Evolutionary conservation across 1,140 invertebrate species (phyloP).

Genomic region (Drosophila kohkoa): DNA sequence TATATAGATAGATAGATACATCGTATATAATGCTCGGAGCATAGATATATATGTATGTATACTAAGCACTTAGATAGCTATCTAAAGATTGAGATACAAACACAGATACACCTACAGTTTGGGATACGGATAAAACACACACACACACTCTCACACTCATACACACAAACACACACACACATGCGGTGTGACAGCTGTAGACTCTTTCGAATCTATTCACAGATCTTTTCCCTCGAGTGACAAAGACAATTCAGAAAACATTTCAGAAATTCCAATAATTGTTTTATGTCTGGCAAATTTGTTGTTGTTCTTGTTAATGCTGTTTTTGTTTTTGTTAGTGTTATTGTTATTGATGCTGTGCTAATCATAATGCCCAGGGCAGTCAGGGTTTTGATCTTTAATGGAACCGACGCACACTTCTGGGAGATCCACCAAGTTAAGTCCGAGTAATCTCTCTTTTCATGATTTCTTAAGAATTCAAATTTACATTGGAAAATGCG

Average conservation of each 20-base stretch:
- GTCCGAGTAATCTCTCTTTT: too few relatives aligned
- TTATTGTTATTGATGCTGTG: too few relatives aligned
- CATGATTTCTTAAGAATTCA: too few relatives aligned
- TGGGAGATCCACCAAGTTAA: too few relatives aligned
- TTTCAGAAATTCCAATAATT: constrained; percentile 68
- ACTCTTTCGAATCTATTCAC: constrained; percentile 42
- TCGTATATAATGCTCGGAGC: not conserved
- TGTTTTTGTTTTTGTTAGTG: too few relatives aligned
- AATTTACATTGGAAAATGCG: too few relatives aligned
- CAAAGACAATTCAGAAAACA: constrained; percentile 33
- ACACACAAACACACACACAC: not conserved
- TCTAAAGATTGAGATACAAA: constrained; percentile 14
- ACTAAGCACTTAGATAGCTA: constrained; percentile 5
- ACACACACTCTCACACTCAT: constrained; percentile 5
- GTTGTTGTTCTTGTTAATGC: not conserved
- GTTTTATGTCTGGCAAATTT: constrained; percentile 36
- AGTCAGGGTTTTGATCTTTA: not conserved
- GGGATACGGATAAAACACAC: constrained; percentile 16
- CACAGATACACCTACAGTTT: constrained; percentile 8
- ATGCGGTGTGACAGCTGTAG: constrained; percentile 23
- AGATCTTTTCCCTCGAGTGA: constrained; percentile 22
- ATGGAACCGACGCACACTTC: too few relatives aligned
- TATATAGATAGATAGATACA: not conserved
- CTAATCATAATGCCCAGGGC: constrained; percentile 3
- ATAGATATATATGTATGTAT: not conserved